A percentile compares a stretch with the other conserved stretches of the same genome.
phyloP scores from a whole-genome alignment of 2,113 vertebrate genomes.

The Egretta garzetta region DNA sequence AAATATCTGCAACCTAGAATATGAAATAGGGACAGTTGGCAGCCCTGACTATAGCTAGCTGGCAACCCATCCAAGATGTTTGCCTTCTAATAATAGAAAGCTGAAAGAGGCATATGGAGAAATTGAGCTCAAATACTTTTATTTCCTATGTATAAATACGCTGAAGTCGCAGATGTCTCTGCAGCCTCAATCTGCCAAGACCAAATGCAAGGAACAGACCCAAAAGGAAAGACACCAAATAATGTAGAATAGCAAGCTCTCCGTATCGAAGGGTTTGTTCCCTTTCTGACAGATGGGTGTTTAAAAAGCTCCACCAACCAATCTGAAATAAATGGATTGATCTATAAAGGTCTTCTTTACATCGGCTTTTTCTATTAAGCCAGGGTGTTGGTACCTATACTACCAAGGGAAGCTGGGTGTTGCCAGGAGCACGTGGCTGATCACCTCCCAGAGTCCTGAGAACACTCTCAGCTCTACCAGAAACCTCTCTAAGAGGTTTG shows the following conservation, averaged over 20 bases:
- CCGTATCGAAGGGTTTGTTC: background rate
- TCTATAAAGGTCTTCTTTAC: background rate
- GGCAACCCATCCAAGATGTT: conserved; percentile 43
- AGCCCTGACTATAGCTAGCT: conserved; percentile 23
- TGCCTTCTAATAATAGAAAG: conserved; percentile 66
- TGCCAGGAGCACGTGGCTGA: background rate
- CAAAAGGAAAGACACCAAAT: background rate
- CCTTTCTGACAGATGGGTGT: background rate
- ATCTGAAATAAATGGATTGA: background rate
- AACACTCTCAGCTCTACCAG: background rate
- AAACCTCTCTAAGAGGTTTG: background rate
- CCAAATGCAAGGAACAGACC: conserved; percentile 40
- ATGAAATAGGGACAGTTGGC: conserved; percentile 29
- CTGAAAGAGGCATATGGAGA: conserved; percentile 50
- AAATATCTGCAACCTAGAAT: conserved; percentile 45
- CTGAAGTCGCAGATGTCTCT: conserved; percentile 50
- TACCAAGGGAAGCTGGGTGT: background rate
- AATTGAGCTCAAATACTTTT: conserved; percentile 33
- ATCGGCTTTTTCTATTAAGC: background rate
- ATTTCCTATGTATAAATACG: conserved; percentile 45
- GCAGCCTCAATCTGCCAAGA: conserved; percentile 38
- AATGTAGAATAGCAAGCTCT: background rate
- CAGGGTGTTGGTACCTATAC: background rate
- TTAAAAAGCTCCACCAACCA: background rate
- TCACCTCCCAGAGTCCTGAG: background rate